Evolutionary conservation across 2,113 vertebrate genomes (phyloP).

Genomic region (Pachypanchax playfairii): DNA sequence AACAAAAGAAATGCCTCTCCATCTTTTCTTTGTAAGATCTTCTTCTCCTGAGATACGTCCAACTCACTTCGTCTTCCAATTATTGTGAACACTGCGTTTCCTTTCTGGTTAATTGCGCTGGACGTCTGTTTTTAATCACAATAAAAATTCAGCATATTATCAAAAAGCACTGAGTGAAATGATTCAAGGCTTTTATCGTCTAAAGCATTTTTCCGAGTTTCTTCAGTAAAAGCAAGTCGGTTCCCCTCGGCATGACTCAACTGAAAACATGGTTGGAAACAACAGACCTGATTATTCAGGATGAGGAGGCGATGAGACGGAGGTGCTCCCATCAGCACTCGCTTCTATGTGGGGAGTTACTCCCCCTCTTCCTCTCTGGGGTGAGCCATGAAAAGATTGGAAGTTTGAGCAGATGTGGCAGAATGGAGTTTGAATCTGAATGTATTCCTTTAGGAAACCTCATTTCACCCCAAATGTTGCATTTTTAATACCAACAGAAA

Average conservation of each 20-base stretch:
- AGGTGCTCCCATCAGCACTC: constrained; percentile 49
- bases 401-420: constrained; percentile 67
- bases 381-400: constrained; percentile 55
- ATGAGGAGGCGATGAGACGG: constrained; percentile 41
- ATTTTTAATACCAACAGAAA: constrained; percentile 70
- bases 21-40: too few species aligned
- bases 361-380: constrained; percentile 9
- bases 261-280: constrained; percentile 46
- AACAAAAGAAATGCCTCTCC: too few species aligned
- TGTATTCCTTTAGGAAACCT: constrained; percentile 61
- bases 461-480: constrained; percentile 61
- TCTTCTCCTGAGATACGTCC: constrained; percentile 1
- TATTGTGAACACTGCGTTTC: constrained; percentile 3
- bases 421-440: constrained; percentile 54
- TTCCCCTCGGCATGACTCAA: constrained; percentile 28
- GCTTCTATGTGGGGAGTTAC: constrained; percentile 44
- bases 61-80: constrained; percentile 1
- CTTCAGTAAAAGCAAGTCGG: constrained; percentile 43
- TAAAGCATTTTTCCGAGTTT: constrained; percentile 32
- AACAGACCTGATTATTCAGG: constrained; percentile 54
- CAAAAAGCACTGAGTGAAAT: constrained; percentile 13
- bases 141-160: constrained; percentile 27
- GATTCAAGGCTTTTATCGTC: constrained; percentile 17
- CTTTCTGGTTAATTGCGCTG: constrained; percentile 24
- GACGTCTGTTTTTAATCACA: constrained; percentile 24